Percentiles rank a stretch among this genome's conserved stretches.
Conservation (phyloP, 2,888 invertebrate genomes). For the Ischnus inquisitorius region DNA sequence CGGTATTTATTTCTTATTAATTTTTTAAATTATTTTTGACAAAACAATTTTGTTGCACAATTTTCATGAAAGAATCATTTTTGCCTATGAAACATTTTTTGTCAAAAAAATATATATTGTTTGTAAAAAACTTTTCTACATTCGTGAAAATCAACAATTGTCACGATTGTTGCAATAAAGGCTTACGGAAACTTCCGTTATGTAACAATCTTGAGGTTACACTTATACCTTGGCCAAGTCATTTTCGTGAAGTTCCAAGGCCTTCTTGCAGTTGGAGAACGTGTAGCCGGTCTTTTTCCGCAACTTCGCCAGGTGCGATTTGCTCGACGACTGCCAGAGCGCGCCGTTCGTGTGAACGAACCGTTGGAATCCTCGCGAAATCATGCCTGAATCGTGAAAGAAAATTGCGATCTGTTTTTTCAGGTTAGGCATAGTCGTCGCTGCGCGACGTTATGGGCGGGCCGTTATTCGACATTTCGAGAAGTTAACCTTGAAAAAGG, state of each 20-base stretch:
- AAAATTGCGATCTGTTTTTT: neutral
- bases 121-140: no score
- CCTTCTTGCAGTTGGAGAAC: constrained; percentile 98
- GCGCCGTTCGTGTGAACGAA: constrained; percentile 87
- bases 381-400: constrained; percentile 86
- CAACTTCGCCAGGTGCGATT: constrained; percentile 92
- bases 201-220: constrained; percentile 27
- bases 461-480: neutral
- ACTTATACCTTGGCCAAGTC: constrained; percentile 94
- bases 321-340: constrained; percentile 88
- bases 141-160: no score
- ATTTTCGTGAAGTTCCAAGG: constrained; percentile 95
- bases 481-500: no score
- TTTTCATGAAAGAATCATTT: no score
- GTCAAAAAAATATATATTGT: no score
- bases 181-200: neutral
- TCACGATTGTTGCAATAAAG: no score
- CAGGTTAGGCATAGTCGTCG: constrained; percentile 44
- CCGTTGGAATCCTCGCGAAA: constrained; percentile 87
- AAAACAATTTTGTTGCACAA: neutral
- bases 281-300: constrained; percentile 98
- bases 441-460: no score
- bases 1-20: no score
- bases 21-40: neutral
- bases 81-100: no score